Conservation (phyloP, 2,113 vertebrate genomes). For the Corythaeola cristata region DNA sequence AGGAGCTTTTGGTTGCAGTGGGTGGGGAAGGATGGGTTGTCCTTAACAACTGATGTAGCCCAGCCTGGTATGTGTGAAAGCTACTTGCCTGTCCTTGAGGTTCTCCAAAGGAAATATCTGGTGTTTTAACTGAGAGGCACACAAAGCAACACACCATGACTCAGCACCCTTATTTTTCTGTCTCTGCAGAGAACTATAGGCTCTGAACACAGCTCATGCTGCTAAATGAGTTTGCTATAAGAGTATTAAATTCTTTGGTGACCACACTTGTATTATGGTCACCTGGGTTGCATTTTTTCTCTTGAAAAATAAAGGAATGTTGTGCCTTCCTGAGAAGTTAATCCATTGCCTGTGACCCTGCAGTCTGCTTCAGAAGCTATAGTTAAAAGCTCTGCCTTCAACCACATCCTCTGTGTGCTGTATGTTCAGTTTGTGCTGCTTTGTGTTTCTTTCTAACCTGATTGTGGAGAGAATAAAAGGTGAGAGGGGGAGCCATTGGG, state of each 20-base stretch:
- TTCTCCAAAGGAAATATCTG: not conserved
- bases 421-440: not conserved
- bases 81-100: not conserved
- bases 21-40: not conserved
- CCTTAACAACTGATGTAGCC: not conserved
- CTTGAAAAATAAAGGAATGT: not conserved
- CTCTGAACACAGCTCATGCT: not conserved
- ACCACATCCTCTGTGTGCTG: not conserved
- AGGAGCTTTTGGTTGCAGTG: not conserved
- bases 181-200: not conserved
- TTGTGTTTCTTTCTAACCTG: not conserved
- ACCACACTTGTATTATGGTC: not conserved
- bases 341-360: not conserved
- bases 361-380: not conserved
- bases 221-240: not conserved
- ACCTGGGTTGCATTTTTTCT: not conserved
- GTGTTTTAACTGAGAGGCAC: not conserved
- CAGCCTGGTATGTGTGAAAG: not conserved
- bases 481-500: not conserved
- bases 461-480: not conserved
- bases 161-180: not conserved
- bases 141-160: not conserved
- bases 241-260: not conserved
- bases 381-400: slow-evolving; percentile 18
- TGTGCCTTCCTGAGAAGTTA: not conserved